Evolutionary conservation across 2,888 invertebrate species (phyloP), one percentile per base, ranked within the genome.

Genomic region (Lymantria monacha): DNA sequence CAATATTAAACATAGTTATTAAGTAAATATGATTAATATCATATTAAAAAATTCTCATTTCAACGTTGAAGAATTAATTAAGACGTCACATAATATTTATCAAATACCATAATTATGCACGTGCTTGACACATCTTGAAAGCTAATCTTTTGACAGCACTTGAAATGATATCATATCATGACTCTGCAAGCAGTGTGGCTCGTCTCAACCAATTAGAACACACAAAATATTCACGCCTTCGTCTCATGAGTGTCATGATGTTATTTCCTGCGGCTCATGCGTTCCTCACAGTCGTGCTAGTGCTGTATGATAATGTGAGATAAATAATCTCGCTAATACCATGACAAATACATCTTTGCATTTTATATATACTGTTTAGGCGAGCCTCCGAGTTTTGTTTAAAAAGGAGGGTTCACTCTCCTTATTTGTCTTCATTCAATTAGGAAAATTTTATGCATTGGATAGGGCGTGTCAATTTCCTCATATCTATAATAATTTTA

Each of bases 231-330:
- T 74, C 88, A 88, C 83, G 88, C 88, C 88, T 83, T 74, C 83
- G 57, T 43, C 63, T 79, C 88, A 86, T 87, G 88, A 62, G 58
- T 74, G 63, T 78, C 87, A 86, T 83, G 87, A 79, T 54, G 50
- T 46, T 55, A 56, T 12, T 44, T 67, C 66, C 69, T 57, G 70
- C 78, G 69, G 66, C 53, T 54, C 81, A 79, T 70, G 79, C 54
- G 57, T 31, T 58, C 46, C 60, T 58, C 74, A 71, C 72, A 70
- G 66, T 59, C 69, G 53, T 73, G 74, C 74, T 77, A 74, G 54
- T 71, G 46, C 50, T 44, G 53, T 60, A 65, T 70, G 63, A 68
- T 62, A 66, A 63, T 51, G 54, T 72, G 65, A 67, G 54, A 67
- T 61, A 74, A 61, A 58, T 70, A 65, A 82, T 76, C 70, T 62